Conservation (phyloP, 2,888 invertebrate genomes). For the Drosophila hamatofila region DNA sequence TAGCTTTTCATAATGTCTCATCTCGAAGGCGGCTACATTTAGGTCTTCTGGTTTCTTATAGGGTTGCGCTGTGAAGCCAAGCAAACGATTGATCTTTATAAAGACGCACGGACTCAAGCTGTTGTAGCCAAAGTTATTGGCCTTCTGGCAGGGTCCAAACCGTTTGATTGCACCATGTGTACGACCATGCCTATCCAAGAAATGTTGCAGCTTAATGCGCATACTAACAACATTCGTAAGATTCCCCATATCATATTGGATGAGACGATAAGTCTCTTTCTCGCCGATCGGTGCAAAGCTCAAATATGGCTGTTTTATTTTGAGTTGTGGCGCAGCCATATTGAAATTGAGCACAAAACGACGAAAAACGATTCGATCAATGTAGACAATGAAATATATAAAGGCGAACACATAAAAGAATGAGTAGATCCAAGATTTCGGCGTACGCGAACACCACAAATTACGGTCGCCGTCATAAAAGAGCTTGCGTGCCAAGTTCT, state of each 20-base stretch:
- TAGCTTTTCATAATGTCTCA: background rate
- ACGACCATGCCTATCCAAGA: constrained; percentile 33
- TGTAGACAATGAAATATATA: background rate
- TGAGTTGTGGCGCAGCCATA: constrained; percentile 1
- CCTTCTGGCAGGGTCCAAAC: constrained; percentile 49
- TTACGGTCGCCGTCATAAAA: constrained; percentile 13
- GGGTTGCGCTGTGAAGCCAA: constrained; percentile 51
- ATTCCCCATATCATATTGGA: constrained; percentile 39
- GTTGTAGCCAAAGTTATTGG: constrained; percentile 44
- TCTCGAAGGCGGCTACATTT: background rate
- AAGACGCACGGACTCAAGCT: constrained; percentile 56
- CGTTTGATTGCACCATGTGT: background rate
- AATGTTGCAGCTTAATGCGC: background rate
- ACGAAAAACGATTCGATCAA: constrained; percentile 21
- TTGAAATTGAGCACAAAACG: constrained; percentile 20
- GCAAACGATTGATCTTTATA: constrained; percentile 59
- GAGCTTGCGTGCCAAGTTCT: constrained; percentile 1
- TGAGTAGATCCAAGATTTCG: constrained; percentile 26
- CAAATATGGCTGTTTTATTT: constrained; percentile 44
- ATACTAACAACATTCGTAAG: background rate
- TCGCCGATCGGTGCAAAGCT: constrained; percentile 32
- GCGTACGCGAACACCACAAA: constrained; percentile 1
- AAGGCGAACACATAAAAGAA: background rate
- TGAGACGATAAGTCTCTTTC: background rate
- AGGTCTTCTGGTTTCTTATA: constrained; percentile 31